phyloP scores from a whole-genome alignment of 2,797 vertebrate species.

The Bufotes viridis region DNA sequence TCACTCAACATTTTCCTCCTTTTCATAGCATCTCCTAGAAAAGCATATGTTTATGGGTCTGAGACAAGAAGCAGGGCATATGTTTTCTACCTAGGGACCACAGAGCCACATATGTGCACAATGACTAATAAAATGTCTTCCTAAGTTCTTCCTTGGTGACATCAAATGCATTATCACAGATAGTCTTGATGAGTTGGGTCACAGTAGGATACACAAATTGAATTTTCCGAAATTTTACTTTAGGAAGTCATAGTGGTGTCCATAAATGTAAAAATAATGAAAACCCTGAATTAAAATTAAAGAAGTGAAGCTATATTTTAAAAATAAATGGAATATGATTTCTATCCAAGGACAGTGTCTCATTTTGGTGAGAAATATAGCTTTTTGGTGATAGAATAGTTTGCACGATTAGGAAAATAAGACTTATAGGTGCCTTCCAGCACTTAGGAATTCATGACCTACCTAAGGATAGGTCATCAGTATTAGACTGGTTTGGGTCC shows the following conservation, averaged over 20 bases:
- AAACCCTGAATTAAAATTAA: not conserved
- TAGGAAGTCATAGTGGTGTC: not conserved
- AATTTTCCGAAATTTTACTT: not conserved
- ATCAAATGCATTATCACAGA: slow-evolving; percentile 29
- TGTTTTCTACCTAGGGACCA: slow-evolving; percentile 50
- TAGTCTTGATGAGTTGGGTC: slow-evolving; percentile 4
- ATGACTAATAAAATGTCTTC: slow-evolving; percentile 11
- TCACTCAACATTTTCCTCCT: slow-evolving; percentile 45
- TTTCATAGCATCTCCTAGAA: slow-evolving; percentile 11
- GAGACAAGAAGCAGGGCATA: slow-evolving; percentile 40
- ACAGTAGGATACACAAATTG: not conserved
- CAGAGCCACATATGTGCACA: slow-evolving; percentile 17
- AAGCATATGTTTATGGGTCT: slow-evolving; percentile 45
- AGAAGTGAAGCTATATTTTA: not conserved
- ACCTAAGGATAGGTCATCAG: too few species aligned
- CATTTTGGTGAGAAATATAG: not conserved
- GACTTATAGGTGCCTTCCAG: not conserved
- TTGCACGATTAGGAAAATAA: not conserved
- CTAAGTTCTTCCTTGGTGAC: slow-evolving; percentile 40
- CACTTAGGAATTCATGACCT: too few species aligned
- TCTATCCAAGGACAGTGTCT: not conserved
- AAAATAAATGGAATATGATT: not conserved
- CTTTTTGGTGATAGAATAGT: not conserved
- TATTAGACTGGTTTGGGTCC: too few species aligned
- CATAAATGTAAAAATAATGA: not conserved